Evolutionary conservation across 2,113 vertebrate genomes (phyloP).

Genomic region (Polypterus senegalus): DNA sequence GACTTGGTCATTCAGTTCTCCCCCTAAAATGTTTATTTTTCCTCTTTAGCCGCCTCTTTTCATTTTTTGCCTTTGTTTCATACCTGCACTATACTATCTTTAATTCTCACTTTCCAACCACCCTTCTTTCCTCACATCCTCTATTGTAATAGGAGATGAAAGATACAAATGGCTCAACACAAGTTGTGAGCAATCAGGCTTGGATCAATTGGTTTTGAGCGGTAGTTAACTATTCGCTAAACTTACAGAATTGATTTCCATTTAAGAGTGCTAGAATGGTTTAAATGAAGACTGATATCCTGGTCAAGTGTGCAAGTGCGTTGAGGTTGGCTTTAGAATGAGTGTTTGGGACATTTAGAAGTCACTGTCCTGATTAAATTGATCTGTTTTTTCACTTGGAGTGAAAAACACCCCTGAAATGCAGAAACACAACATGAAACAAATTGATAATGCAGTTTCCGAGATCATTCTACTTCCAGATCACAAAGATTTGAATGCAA

Average conservation of each 20-base stretch:
- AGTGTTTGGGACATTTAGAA: slow-evolving; percentile 61
- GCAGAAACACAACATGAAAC: slow-evolving; percentile 23
- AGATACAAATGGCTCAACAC: slow-evolving; percentile 68
- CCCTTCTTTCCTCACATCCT: slow-evolving; percentile 24
- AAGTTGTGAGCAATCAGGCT: slow-evolving; percentile 64
- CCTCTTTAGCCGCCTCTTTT: slow-evolving; percentile 3
- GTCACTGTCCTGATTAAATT: slow-evolving; percentile 32
- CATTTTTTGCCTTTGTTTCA: slow-evolving; percentile 32
- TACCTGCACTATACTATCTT: slow-evolving; percentile 26
- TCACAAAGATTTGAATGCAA: too few relatives aligned
- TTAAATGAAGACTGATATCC: slow-evolving; percentile 74
- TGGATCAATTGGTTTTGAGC: slow-evolving; percentile 75
- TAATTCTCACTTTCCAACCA: slow-evolving; percentile 18
- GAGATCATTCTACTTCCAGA: slow-evolving; percentile 21
- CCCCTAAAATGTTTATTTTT: slow-evolving; percentile 9
- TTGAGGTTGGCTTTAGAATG: slow-evolving; percentile 57
- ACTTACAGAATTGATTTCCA: slow-evolving; percentile 83
- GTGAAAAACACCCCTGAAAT: slow-evolving; percentile 15
- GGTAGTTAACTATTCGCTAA: slow-evolving; percentile 89
- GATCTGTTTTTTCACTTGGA: slow-evolving; percentile 32
- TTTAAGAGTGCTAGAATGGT: slow-evolving; percentile 74
- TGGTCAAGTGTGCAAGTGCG: slow-evolving; percentile 55
- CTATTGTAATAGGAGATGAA: slow-evolving; percentile 76
- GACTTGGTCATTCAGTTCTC: not conserved
- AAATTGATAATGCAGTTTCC: slow-evolving; percentile 28